phyloP scores from a whole-genome alignment of 2,113 vertebrate species.

The Bothrops jararaca region DNA sequence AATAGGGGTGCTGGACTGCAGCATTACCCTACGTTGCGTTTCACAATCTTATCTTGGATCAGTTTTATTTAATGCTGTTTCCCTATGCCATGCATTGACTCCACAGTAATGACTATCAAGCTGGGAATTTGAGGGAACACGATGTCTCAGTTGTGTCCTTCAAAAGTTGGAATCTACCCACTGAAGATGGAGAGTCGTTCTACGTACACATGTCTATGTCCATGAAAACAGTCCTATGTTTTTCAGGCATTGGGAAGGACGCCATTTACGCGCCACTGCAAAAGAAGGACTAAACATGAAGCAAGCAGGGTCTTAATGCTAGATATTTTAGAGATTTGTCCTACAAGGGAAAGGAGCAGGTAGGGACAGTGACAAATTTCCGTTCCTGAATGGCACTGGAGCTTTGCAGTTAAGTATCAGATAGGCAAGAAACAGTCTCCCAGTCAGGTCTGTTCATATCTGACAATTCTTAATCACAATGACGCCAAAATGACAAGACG shows the following conservation, averaged over 20 bases:
- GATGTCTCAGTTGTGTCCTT: background rate
- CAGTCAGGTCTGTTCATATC: background rate
- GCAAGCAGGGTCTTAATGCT: constrained; percentile 32
- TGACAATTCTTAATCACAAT: background rate
- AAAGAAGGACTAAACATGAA: constrained; percentile 39
- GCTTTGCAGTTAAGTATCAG: constrained; percentile 39
- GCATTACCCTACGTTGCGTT: background rate
- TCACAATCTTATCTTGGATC: background rate
- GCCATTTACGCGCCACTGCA: constrained; percentile 25
- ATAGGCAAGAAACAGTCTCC: constrained; percentile 48
- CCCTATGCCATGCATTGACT: background rate
- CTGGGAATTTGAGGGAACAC: background rate
- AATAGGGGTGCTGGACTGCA: background rate
- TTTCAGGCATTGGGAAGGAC: constrained; percentile 15
- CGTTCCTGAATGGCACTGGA: constrained; percentile 26
- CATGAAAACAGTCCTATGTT: background rate
- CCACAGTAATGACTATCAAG: background rate
- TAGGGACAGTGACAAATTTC: background rate
- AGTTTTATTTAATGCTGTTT: background rate
- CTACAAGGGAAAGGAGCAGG: background rate
- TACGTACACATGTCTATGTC: background rate
- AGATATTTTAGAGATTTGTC: constrained; percentile 14
- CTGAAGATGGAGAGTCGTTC: background rate
- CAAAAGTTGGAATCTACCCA: background rate
- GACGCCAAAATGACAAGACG: background rate